phyloP scores from a whole-genome alignment of 64 coral and sea anemone genomes.

The Orbicella faveolata region DNA sequence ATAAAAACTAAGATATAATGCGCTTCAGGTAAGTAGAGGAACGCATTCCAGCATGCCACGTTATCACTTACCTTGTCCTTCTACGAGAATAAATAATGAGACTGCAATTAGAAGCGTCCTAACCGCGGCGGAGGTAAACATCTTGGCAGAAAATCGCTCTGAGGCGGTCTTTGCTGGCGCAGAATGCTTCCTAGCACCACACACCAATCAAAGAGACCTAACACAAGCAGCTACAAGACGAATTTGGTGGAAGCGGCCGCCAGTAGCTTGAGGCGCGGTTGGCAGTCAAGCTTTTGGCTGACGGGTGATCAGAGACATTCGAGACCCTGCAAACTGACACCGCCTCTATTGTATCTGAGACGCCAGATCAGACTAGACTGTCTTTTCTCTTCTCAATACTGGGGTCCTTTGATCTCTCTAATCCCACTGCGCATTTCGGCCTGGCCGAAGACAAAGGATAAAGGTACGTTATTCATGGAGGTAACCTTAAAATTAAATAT shows the following conservation, averaged over 20 bases:
- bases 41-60: conserved; percentile 20
- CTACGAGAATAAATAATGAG: conserved; percentile 39
- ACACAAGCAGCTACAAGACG: neutral
- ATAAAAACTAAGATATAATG: neutral
- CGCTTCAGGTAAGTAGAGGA: neutral
- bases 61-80: conserved; percentile 28
- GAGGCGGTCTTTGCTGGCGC: conserved; percentile 13
- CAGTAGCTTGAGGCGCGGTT: conserved; percentile 25
- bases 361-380: conserved; percentile 34
- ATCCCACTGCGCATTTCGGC: neutral
- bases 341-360: conserved; percentile 35
- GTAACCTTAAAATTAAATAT: neutral
- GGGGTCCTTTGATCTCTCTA: neutral
- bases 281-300: neutral
- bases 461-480: neutral
- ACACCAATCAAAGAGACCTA: conserved; percentile 16
- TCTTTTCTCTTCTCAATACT: neutral
- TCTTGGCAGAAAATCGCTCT: neutral
- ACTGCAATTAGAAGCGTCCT: conserved; percentile 4
- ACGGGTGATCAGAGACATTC: conserved; percentile 27
- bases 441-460: neutral
- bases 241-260: conserved; percentile 20
- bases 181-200: conserved; percentile 30
- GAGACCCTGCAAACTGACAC: conserved; percentile 48
- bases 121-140: conserved; percentile 15